Evolutionary conservation across 1,140 invertebrate genomes (phyloP), one percentile per base, ranked within the genome.

Genomic region (Brachionus koreanus): DNA sequence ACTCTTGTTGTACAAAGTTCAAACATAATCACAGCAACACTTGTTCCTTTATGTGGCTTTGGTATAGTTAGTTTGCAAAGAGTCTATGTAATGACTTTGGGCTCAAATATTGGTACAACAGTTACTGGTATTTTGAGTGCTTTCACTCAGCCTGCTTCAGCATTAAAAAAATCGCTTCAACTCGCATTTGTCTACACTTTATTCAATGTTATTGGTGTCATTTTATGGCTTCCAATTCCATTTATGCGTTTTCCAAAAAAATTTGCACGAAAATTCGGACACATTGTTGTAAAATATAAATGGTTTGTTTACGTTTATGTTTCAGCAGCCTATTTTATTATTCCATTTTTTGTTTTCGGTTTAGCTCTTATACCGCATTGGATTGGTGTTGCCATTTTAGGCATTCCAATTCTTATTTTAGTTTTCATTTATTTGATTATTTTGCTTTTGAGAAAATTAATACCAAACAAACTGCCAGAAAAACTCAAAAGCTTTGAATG

Each of bases 51-150:
- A 3, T 91, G 91, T 5, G 92, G 91, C 9, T 85, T 91, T n/a
- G 91, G 91, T 0, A 88, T 92, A 29, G 88, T 92, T 16, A 87
- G 87, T 3, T 83, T 92, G 9, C 90, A 92, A 33, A 84, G 91
- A 61, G 90, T 91, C 83, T 92, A 92, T 85, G 91, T 91, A 0
- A 85, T 92, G 12, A 91, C 91, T n/a, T 85, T 92, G 5, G 91
- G 91, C 12, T 88, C 91, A 0, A 92, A 92, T 85, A 88, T 92
- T 75, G 91, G 91, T 12, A 92, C 92, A 13, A 92, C 91, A 0
- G 89, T 90, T 5, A 91, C 91, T 0, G 88, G 87, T 5, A 84
- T 91, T 13, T 84, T 91, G 9, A 90, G 91, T 9, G 89, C 90
- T 1, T 85, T 91, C 19, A 88, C 91, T 4, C 86, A 89, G n/a